A percentile compares a stretch with the other conserved stretches of the same genome.
phyloP scores from a whole-genome alignment of 2,113 vertebrate genomes.

The Muscicapa adusta region DNA sequence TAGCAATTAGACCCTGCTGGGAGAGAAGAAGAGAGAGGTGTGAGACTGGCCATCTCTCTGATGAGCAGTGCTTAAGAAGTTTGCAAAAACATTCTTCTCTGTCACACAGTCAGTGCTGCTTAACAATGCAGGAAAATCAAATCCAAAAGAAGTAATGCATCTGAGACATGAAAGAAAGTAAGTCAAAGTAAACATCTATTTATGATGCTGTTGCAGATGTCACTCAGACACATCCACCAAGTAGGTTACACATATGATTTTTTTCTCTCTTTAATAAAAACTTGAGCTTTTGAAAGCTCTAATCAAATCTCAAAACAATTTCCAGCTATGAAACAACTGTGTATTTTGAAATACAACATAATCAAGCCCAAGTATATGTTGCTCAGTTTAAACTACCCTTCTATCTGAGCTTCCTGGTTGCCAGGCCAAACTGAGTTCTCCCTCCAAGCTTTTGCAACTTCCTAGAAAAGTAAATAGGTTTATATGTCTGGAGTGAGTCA shows the following conservation, averaged over 20 bases:
- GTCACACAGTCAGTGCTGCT: not conserved
- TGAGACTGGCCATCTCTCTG: conserved; percentile 2
- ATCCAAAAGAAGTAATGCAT: not conserved
- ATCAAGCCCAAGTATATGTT: not conserved
- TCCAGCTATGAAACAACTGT: not conserved
- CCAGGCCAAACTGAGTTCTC: not conserved
- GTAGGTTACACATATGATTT: not conserved
- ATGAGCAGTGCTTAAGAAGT: not conserved
- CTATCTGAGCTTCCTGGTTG: not conserved
- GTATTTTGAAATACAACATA: not conserved
- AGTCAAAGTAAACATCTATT: not conserved
- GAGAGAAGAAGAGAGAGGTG: not conserved
- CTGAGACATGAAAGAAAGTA: not conserved
- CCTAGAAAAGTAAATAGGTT: not conserved
- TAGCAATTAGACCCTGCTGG: not conserved
- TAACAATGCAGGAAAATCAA: not conserved
- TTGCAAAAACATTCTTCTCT: not conserved
- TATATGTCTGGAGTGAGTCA: not conserved
- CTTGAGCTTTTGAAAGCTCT: not conserved
- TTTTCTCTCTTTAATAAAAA: not conserved
- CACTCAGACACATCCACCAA: not conserved
- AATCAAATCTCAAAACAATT: conserved; percentile 11
- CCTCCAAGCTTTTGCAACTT: not conserved
- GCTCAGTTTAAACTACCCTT: not conserved
- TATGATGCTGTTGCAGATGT: not conserved